Evolutionary conservation across 1,140 invertebrate genomes (phyloP), one percentile per base, ranked within the genome.

Genomic region (Antheraea pernyi): DNA sequence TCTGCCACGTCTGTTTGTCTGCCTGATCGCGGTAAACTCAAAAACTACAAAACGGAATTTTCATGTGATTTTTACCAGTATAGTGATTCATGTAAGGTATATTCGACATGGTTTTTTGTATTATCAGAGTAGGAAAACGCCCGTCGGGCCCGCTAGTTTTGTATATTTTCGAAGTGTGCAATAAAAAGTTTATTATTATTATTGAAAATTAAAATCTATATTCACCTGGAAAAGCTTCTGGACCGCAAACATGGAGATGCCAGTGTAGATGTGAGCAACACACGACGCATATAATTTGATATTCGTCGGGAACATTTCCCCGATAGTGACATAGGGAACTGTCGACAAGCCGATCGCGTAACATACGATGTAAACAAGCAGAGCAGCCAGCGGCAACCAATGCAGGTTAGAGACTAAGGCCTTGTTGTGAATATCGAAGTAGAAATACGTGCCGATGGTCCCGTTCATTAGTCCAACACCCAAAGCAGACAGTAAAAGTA

Each of bases 291-390:
- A 93, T 39, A 95, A 94, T 78, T 96, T 95, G 10, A 96, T 93
- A 76, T 95, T 94, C 0, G 95, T 94, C 1, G 96, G 95, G 82
- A 97, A 96, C 72, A 97, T 91, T 89, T 97, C 96, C 37, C 96
- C 94, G 70, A 96, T 94, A 70, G 97, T 93, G 18, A 95, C 93
- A 82, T 95, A 94, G 0, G 96, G 96, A 19, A 97, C 95, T 0
- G 95, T 95, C 30, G 95, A 94, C 73, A 96, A 88, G 3, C 96
- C 96, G 39, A 96, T 86, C 59, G 94, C 94, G 83, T 95, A 97
- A 58, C 94, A 94, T 7, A 96, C 89, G 67, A 96, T 95, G 81
- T 96, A 97, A 0, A 94, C 75, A 0, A 96, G 93, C 1, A 97
- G 92, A n/a, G 94, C 94, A 0, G 93, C 81, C 0, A 97, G 92